Evolutionary conservation across 2,888 invertebrate genomes (phyloP), one percentile per base, ranked within the genome.

Genomic region (Agrotis exclamationis): DNA sequence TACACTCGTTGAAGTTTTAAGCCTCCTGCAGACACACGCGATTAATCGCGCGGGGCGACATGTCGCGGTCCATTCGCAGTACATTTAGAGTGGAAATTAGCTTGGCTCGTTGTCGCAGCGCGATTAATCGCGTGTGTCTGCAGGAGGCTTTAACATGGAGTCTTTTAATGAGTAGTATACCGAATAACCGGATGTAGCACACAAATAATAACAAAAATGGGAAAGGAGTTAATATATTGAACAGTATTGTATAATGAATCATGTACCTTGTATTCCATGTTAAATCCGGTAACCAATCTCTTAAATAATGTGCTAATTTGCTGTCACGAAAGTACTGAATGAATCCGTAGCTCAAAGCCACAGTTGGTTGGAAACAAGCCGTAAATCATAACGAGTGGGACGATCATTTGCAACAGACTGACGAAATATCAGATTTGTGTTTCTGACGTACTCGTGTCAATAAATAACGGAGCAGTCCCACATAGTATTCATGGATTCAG

Each of bases 381-480:
- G 56, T 70, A 72, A 67, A 63, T 79, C 57, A 50, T 57, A 57
- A 64, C n/a, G 70, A 64, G 81, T 72, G 65, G 70, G 79, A 75
- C 33, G 69, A 57, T 70, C 33, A 56, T 66, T 67, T 59, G 66
- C 63, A 70, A 72, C 63, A 58, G 79, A 66, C 65, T 79, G 74
- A 76, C 60, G 67, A 70, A 74, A 76, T 74, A 71, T 68, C 68
- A 74, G 62, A 51, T 70, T 78, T 56, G 45, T 56, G 28, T 51
- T n/a, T 64, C 47, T 82, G 79, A 82, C 79, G 79, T 70, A 67
- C 48, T 59, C 22, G 11, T 63, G 24, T 51, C 48, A 71, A 63
- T 82, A 78, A 68, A 75, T 62, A 84, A 74, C 45, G 59, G 45
- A 71, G 74, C 74, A 70, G 18, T n/a, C 24, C 56, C 45, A 54